A percentile compares a stretch with the other conserved stretches of the same genome.
phyloP scores from a whole-genome alignment of 2,113 vertebrate species.

The Oreochromis aureus region DNA sequence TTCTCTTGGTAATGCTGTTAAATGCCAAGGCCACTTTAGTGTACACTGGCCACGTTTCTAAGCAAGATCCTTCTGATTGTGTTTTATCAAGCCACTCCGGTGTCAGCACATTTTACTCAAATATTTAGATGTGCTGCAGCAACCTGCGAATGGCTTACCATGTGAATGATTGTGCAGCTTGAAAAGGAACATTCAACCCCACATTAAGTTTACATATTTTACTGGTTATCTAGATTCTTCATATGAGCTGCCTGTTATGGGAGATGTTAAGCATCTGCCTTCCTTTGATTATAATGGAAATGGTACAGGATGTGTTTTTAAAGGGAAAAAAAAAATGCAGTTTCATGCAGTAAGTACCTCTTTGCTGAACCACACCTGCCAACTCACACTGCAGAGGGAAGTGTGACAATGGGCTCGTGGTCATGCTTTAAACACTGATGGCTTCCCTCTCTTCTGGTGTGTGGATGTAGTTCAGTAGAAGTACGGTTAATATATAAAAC shows the following conservation, averaged over 20 bases:
- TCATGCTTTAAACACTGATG: neutral
- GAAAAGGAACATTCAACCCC: neutral
- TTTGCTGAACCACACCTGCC: neutral
- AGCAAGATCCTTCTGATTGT: neutral
- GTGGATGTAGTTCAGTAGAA: neutral
- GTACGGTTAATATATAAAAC: neutral
- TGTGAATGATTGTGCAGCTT: neutral
- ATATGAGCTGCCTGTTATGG: neutral
- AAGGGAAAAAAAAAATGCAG: neutral
- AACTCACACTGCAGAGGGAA: neutral
- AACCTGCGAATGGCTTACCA: neutral
- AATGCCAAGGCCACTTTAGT: neutral
- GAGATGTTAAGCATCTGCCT: neutral
- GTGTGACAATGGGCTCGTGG: accelerated
- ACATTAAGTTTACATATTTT: neutral
- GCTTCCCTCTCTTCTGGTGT: neutral
- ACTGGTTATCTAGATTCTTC: neutral
- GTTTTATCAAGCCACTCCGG: accelerated
- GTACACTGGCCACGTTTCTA: neutral
- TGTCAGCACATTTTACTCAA: neutral
- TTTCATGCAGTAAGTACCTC: neutral
- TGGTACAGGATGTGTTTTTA: neutral
- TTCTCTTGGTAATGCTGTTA: neutral
- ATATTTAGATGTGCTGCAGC: neutral
- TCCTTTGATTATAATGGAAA: neutral